Base-by-base conservation (phyloP, 2,888 invertebrate species). In the Drosophila demipolita region DNA sequence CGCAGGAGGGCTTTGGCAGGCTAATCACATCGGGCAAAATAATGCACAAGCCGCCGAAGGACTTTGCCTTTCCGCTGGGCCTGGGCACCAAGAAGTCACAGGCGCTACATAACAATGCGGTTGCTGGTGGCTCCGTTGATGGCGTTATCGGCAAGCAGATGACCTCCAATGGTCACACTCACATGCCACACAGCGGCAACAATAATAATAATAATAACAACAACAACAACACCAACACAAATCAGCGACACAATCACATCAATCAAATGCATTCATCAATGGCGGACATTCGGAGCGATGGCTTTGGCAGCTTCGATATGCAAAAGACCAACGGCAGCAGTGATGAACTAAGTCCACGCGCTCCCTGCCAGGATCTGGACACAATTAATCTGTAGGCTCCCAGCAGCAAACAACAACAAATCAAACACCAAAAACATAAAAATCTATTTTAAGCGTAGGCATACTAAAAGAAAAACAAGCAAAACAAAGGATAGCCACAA, bases 1-100 rank as follows among this genome's bases (percentile, higher is more conserved):
- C 50, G 1, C 61, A 93, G 94, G 98, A 98, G 94, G 99, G 99
- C 86, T 99, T 99, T 93, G 99, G 99, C 55, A 95, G 98, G 26
- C 96, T 99, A 85, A 99, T 99, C 92, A 99, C 99, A 15, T 98
- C 98, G 57, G 99, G 99, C 71, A 98, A 98, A 94, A 98, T 99
- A 91, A 98, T 99, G 98, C 95, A 96, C 79, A 96, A 97, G 92
- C 94, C 97, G 92, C 97, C 97, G 63, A 97, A 96, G 93, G 97
- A 97, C 92, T 96, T 96, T 80, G 96, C 96, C 91, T 96, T 96
- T 79, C 95, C 96, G 5, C 94, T 96, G 76, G 94, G 90, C 79
- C 92, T 91, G 93, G 94, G 91, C 92, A 94, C 91, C 80, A 94
- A 92, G 91, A 93, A 91, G 67, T 73, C 87, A 6, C 87, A 87